Evolutionary conservation across 2,888 invertebrate genomes (phyloP), one percentile per base, ranked within the genome.

Genomic region (Idaea dimidiata): DNA sequence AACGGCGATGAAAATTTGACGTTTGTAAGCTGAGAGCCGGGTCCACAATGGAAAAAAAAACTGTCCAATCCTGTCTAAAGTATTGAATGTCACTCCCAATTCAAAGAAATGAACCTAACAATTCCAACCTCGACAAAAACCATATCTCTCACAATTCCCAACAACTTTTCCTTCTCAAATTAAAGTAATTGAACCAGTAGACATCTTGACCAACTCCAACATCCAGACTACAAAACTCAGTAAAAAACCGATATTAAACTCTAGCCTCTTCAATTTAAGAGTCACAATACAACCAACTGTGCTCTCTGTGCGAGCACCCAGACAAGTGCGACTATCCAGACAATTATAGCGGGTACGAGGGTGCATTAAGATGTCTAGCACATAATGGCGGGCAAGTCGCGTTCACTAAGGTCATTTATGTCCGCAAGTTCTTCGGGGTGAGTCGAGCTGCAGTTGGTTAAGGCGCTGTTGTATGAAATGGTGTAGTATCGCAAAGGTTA

Each of bases 371-470:
- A 31, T 98, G 98, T 82, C 87, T 98, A 65, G 95, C 95, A 0
- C 95, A 96, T 72, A 96, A 96, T 70, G 95, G 95, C 1, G 98
- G 97, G 0, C 95, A 98, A 74, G 95, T 98, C 2, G 98, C 97
- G 16, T 97, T 97, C 91, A 97, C 96, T 16, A 97, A 97, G 83
- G 95, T 96, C 66, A 96, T 96, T 74, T 97, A 93, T 74, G 96
- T 97, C 54, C 93, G 95, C 77, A 95, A 96, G 81, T 96, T 96
- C 93, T 96, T 97, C 79, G 96, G 96, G 62, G 95, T 95, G 86
- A 88, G 94, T 81, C 32, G 43, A 43, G 10, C 10, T 43, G 43
- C 43, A 43, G 43, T 33, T 33, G 14, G 16, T 63, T 55, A 55
- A 24, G 24, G 24, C 24, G 24, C 24, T 24, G 24, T 24, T 24